phyloP scores from a whole-genome alignment of 2,113 vertebrate species.

The Brachyhypopomus occidentalis region DNA sequence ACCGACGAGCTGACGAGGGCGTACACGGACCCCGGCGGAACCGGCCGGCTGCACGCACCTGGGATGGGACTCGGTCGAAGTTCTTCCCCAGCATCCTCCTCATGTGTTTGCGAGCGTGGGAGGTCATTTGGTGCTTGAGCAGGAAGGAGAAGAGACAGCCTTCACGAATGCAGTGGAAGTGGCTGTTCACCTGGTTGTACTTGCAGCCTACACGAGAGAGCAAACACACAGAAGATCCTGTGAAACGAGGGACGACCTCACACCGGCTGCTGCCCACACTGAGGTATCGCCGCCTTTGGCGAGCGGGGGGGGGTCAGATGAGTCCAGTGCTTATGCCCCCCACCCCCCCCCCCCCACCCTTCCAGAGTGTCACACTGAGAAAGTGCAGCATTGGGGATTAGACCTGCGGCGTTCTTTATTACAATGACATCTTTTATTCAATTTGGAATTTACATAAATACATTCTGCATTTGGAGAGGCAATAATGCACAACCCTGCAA shows the following conservation, averaged over 20 bases:
- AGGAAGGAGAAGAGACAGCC: conserved; percentile 99
- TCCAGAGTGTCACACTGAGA: conserved; percentile 72
- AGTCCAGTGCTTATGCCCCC: conserved; percentile 55
- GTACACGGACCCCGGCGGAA: not conserved
- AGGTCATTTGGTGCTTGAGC: conserved; percentile 99
- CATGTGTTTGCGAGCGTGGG: conserved; percentile 98
- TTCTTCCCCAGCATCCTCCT: conserved; percentile 98
- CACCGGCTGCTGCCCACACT: conserved; percentile 24
- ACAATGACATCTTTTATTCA: conserved; percentile 81
- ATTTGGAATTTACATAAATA: conserved; percentile 84
- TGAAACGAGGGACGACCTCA: conserved; percentile 27
- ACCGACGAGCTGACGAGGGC: not conserved
- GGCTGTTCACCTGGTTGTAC: conserved; percentile 98
- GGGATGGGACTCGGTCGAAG: conserved; percentile 91
- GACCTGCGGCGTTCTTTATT: conserved; percentile 83
- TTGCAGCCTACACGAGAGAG: conserved; percentile 85
- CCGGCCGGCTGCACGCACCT: conserved; percentile 71
- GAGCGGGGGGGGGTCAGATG: conserved; percentile 51
- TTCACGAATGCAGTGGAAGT: conserved; percentile 98
- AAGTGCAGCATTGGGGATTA: conserved; percentile 73
- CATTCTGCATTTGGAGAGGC: conserved; percentile 79
- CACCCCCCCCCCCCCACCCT: conserved; percentile 25
- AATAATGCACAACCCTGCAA: conserved; percentile 80
- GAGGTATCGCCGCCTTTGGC: conserved; percentile 44
- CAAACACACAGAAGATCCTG: conserved; percentile 18